phyloP scores from a whole-genome alignment of 2,888 invertebrate genomes.

The Eristalis tenax region DNA sequence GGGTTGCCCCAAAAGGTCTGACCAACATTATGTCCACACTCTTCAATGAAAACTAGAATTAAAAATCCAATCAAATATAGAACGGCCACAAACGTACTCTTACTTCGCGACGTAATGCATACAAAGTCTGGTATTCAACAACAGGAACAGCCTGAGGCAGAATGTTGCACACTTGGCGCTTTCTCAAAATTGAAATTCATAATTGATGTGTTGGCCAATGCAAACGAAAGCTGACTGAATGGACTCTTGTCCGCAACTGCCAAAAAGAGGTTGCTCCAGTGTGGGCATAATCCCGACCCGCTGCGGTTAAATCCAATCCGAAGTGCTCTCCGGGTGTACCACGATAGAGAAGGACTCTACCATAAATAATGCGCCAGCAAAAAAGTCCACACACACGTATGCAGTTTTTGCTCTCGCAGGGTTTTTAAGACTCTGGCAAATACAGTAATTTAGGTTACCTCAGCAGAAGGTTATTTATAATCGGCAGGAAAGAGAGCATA shows the following conservation, averaged over 20 bases:
- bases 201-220: conserved; percentile 53
- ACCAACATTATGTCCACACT: background rate
- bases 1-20: background rate
- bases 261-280: conserved; percentile 9
- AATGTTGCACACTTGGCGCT: background rate
- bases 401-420: conserved; percentile 1
- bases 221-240: conserved; percentile 15
- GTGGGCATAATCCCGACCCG: background rate
- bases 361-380: conserved; percentile 60
- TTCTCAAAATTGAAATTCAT: conserved; percentile 67
- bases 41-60: conserved; percentile 1
- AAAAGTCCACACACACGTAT: conserved; percentile 1
- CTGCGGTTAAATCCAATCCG: conserved; percentile 40
- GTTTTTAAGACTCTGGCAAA: conserved; percentile 13
- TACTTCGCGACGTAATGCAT: conserved; percentile 11
- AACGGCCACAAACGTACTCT: background rate
- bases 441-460: conserved; percentile 54
- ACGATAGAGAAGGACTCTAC: background rate
- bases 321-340: background rate
- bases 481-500: conserved; percentile 34
- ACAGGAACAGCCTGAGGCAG: background rate
- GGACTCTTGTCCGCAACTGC: background rate
- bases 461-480: conserved; percentile 29
- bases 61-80: conserved; percentile 26
- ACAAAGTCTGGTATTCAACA: conserved; percentile 7